These are phyloP conservation scores for Oscheius sp. DNA, from an alignment of 1,140 invertebrate genomes.

Conservation along the genomic window DNA sequence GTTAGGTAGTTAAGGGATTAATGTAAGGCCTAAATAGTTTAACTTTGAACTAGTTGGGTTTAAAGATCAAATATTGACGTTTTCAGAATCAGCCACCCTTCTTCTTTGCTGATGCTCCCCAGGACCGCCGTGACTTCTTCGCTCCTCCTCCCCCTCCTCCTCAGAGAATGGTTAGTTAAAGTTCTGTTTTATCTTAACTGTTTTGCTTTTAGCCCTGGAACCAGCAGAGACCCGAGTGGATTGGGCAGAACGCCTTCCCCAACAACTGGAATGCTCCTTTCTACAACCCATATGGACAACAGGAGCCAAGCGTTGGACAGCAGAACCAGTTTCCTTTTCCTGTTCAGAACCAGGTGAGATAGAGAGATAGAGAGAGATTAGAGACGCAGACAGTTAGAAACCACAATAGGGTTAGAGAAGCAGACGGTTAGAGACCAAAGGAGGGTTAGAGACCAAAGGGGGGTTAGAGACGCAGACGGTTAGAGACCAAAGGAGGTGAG, in stretches of 20 bases:
- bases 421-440: no score
- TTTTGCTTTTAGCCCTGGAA: background rate
- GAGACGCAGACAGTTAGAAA: no score
- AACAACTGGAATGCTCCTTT: background rate
- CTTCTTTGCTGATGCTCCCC: background rate
- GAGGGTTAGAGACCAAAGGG: no score
- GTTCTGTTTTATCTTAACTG: background rate
- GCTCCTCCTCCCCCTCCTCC: slow-evolving; percentile 5
- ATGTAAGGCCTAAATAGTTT: no score
- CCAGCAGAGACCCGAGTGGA: slow-evolving; percentile 6
- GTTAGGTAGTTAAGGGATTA: no score
- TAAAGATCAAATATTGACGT: no score
- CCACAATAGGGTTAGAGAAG: no score
- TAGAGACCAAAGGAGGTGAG: no score
- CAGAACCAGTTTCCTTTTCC: slow-evolving; percentile 18
- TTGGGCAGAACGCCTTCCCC: background rate
- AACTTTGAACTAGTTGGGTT: no score
- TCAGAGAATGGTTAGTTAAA: background rate
- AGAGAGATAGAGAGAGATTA: no score
- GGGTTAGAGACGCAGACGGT: no score
- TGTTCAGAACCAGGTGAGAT: slow-evolving; percentile 1
- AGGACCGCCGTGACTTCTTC: background rate
- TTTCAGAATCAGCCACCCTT: background rate
- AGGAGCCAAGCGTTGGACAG: slow-evolving; percentile 3
- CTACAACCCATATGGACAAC: background rate